Conservation (phyloP, 2,888 invertebrate species). For the Acleris holmiana region DNA sequence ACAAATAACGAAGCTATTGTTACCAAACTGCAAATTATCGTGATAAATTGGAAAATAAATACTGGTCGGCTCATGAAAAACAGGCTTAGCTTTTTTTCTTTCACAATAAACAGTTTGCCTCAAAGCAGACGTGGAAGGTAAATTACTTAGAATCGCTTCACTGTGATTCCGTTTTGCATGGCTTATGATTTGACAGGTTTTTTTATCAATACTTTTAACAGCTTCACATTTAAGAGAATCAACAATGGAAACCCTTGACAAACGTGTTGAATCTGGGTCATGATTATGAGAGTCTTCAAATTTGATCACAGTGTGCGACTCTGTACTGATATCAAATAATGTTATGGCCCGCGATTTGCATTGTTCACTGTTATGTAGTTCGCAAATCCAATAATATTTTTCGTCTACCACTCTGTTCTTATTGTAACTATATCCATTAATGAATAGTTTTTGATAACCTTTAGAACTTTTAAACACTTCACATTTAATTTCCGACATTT, state of each 20-base stretch:
- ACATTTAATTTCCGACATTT: slow-evolving; percentile 1
- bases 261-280: too few relatives aligned
- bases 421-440: neutral
- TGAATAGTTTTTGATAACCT: slow-evolving; percentile 6
- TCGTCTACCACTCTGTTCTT: too few relatives aligned
- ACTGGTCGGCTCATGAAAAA: slow-evolving; percentile 4
- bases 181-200: too few relatives aligned
- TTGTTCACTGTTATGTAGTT: slow-evolving; percentile 2
- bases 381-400: neutral
- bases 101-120: too few relatives aligned
- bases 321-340: slow-evolving; percentile 1
- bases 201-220: too few relatives aligned
- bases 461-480: slow-evolving; percentile 7
- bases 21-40: neutral
- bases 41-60: slow-evolving; percentile 5
- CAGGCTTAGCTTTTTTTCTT: too few relatives aligned
- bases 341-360: slow-evolving; percentile 7
- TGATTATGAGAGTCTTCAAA: too few relatives aligned
- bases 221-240: too few relatives aligned
- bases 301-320: neutral
- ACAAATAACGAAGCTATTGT: too few relatives aligned
- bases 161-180: too few relatives aligned
- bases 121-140: slow-evolving; percentile 1
- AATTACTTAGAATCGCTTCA: neutral
- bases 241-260: too few relatives aligned